Base-by-base conservation (phyloP, 2,797 vertebrate genomes). In the Denticeps clupeoides region DNA sequence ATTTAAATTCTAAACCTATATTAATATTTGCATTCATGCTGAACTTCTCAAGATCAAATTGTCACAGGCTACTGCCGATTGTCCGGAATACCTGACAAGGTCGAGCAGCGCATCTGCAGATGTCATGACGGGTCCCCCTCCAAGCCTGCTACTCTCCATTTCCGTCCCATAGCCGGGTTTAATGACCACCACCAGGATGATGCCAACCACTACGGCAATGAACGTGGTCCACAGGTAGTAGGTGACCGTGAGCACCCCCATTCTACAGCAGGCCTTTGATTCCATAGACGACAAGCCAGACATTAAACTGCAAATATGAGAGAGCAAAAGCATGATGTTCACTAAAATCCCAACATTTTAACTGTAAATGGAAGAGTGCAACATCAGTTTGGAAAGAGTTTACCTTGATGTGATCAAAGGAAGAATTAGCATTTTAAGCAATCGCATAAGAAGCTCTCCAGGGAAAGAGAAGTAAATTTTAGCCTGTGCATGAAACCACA, bases 221-320 rank as follows among this genome's bases (percentile, higher is more conserved):
- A 93, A 91, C 31, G 89, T 93, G 46, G 89, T 92, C 89, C 89
- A 91, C 31, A 91, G 82, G 63, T 92, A 92, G 61, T 92, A 92
- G 8, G 89, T 90, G 63, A 92, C 79, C 1, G 88, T 91, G 51
- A 91, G 80, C 33, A 91, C 57, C 1, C 89, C 89, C 83, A 92
- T 88, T 48, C 82, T 73, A 42, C 88, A 89, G 0, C 88, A 91
- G 6, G 84, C 82, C 49, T 76, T 88, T 1, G 89, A 87, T 72
- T 91, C 89, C 88, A 92, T 89, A 1, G 87, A 89, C 3, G 89
- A 89, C 60, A 92, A 60, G 1, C 89, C 87, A 0, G 89, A 91
- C 88, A 92, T 91, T 50, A 92, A 75, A 72, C 89, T 92, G 64
- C 23, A 56, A n/a, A 57, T 33, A 53, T 47, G 49, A n/a, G n/a